Conservation (phyloP, 2,888 invertebrate species). For the Argyra leucocephala region DNA sequence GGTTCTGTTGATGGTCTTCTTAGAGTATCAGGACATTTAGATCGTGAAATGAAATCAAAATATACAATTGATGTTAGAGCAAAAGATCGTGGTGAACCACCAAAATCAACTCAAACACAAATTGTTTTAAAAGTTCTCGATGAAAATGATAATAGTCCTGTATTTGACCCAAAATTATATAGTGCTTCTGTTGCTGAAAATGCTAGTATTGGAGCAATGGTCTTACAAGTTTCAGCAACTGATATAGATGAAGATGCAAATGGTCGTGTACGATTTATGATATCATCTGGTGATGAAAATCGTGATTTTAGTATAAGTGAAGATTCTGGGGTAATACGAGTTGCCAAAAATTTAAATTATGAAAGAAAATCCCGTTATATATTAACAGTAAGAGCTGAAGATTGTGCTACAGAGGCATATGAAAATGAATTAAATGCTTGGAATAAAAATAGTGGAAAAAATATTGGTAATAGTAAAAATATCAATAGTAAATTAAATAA, state of each 20-base stretch:
- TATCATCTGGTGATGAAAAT: conserved; percentile 79
- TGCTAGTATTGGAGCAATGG: conserved; percentile 85
- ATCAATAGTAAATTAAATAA: conserved; percentile 11
- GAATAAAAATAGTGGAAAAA: conserved; percentile 7
- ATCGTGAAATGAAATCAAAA: conserved; percentile 67
- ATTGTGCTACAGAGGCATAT: conserved; percentile 63
- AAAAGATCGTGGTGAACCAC: conserved; percentile 77
- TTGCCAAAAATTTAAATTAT: conserved; percentile 87
- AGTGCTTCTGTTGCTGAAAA: conserved; percentile 86
- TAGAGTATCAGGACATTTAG: conserved; percentile 73
- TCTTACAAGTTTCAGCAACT: conserved; percentile 80
- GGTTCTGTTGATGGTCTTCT: conserved; percentile 81
- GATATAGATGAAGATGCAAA: conserved; percentile 82
- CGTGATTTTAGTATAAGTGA: conserved; percentile 86
- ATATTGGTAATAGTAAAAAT: neutral
- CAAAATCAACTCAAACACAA: conserved; percentile 58
- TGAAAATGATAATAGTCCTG: conserved; percentile 83
- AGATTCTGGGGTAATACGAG: conserved; percentile 80
- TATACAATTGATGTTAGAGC: conserved; percentile 74
- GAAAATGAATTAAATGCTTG: conserved; percentile 12
- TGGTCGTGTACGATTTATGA: conserved; percentile 85
- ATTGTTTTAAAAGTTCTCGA: conserved; percentile 68
- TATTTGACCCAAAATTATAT: conserved; percentile 82
- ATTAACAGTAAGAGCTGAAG: conserved; percentile 77
- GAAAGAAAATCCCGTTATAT: conserved; percentile 79